Evolutionary conservation across 2,113 vertebrate genomes (phyloP), one percentile per base, ranked within the genome.

Genomic region (Rattus rattus): DNA sequence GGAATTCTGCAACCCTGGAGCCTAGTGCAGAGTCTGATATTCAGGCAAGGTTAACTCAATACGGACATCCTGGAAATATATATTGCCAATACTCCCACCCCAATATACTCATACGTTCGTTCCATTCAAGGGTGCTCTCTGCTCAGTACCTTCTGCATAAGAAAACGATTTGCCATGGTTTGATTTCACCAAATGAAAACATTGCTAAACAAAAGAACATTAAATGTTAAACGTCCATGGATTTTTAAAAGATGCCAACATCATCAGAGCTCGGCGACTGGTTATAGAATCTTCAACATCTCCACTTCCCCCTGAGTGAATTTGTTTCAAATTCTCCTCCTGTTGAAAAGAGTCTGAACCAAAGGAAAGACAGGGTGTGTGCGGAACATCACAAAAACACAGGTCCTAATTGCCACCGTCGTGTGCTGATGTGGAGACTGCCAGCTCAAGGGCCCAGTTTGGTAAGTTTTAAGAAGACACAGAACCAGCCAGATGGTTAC

Each of bases 401-500:
- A 96, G 73, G 33, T 95, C 86, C 52, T 94, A 95, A 97, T 63
- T 96, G 94, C 92, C 52, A 92, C 65, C 94, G 26, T 63, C 43
- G 2, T 95, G 84, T 83, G 49, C 95, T 91, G 89, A 97, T 96
- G 96, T 91, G 95, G 95, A 97, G 88, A 10, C 94, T 52, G 95
- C 83, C 67, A 93, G 33, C 89, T 97, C 73, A 20, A 84, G 69
- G 54, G 94, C 79, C 94, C 52, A 96, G 94, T 96, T 97, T 92
- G 93, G 96, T 97, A 83, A 88, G 67, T 52, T 97, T 97, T 96
- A 95, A 93, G 96, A 39, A 59, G 92, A 98, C 0, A 33, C 36
- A 91, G 1, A 94, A 91, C 75, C 30, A 72, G 97, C 98, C 98
- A 98, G 97, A 98, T 95, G 98, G 98, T 97, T 98, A 43, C 92